Conservation (phyloP, 2,113 vertebrate species). For the Neoarius graeffei region DNA sequence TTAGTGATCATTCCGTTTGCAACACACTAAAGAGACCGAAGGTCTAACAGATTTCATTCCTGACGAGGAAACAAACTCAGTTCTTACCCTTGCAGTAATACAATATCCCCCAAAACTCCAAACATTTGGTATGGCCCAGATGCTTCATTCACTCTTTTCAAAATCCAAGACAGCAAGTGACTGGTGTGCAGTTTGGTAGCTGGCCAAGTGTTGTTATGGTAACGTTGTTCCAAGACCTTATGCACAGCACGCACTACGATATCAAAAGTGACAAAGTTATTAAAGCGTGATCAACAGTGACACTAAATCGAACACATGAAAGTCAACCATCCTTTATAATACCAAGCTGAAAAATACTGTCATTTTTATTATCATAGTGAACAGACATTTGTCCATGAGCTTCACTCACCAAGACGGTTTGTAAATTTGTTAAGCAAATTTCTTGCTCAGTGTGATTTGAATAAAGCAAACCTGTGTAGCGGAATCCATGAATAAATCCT, state of each 20-base stretch:
- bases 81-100: constrained; percentile 86
- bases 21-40: not conserved
- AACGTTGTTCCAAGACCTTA: constrained; percentile 84
- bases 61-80: not conserved
- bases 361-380: not conserved
- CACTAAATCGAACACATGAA: not conserved
- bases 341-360: not conserved
- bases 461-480: constrained; percentile 86
- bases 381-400: not conserved
- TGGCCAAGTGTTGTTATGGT: constrained; percentile 86
- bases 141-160: constrained; percentile 88
- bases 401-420: not conserved
- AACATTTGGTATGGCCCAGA: constrained; percentile 98
- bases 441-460: not conserved
- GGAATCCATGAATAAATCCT: constrained; percentile 95
- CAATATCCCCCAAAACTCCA: constrained; percentile 86
- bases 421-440: not conserved
- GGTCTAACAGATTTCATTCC: not conserved
- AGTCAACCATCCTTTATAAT: not conserved
- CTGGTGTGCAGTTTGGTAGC: constrained; percentile 70
- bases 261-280: constrained; percentile 8
- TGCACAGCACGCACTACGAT: constrained; percentile 83
- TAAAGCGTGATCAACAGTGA: not conserved
- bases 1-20: not conserved
- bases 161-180: constrained; percentile 84